A percentile compares a stretch with the other conserved stretches of the same genome.
Evolutionary conservation across 2,113 vertebrate genomes (phyloP).

Genomic region (Lycocorax pyrrhopterus): DNA sequence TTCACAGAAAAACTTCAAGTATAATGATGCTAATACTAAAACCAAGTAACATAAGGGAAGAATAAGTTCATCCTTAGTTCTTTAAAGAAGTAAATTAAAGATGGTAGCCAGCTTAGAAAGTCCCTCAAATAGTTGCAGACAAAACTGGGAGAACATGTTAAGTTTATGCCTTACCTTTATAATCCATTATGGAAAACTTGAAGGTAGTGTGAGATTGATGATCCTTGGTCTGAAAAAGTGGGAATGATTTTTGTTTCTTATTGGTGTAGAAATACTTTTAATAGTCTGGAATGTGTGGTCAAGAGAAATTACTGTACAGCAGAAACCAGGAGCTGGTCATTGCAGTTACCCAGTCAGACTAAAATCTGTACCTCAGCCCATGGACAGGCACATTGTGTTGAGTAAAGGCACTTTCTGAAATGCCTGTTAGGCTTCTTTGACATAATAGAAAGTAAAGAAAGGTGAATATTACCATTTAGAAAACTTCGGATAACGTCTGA

Average conservation of each 20-base stretch:
- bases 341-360: background rate
- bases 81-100: background rate
- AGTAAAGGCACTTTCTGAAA: background rate
- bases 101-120: background rate
- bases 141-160: background rate
- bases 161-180: background rate
- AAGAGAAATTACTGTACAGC: background rate
- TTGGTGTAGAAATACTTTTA: background rate
- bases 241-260: background rate
- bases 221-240: background rate
- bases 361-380: background rate
- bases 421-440: background rate
- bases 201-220: background rate
- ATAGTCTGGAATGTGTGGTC: background rate
- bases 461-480: background rate
- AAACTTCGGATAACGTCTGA: background rate
- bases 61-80: background rate
- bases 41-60: background rate
- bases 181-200: background rate
- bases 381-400: background rate
- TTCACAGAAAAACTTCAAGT: background rate
- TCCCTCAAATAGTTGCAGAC: background rate
- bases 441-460: background rate
- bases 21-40: background rate
- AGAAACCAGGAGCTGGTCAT: background rate